These are phyloP conservation scores for Druon quercuslanigerum DNA, from an alignment of 1,140 invertebrate species.

Conservation along the genomic window DNA sequence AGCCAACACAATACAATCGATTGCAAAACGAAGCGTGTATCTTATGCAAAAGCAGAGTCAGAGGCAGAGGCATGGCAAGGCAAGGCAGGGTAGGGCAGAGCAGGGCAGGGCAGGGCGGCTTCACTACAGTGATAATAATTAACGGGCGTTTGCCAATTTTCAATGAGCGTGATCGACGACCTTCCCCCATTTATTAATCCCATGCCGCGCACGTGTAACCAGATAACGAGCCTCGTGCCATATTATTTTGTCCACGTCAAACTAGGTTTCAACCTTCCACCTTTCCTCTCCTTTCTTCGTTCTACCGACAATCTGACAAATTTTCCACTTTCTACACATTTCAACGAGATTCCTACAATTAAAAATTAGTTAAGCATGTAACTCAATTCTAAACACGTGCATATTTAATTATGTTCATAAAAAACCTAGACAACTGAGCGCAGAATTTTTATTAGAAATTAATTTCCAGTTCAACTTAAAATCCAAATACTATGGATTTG, in stretches of 20 bases:
- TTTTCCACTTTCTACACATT: neutral
- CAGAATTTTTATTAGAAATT: too few species aligned
- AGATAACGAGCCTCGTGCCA: neutral
- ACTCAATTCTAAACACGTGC: too few species aligned
- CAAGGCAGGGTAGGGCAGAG: too few species aligned
- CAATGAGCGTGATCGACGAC: conserved; percentile 18
- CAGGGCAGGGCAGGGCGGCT: neutral
- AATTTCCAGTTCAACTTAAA: too few species aligned
- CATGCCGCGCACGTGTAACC: neutral
- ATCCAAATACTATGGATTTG: too few species aligned
- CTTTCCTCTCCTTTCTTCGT: neutral
- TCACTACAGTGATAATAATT: conserved; percentile 5
- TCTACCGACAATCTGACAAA: neutral
- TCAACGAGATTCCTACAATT: neutral
- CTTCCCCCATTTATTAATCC: conserved; percentile 2
- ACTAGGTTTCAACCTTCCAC: neutral
- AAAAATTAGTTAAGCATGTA: too few species aligned
- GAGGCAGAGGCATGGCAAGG: too few species aligned
- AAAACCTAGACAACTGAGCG: too few species aligned
- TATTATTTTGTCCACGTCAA: neutral
- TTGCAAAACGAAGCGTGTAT: neutral
- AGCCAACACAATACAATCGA: neutral
- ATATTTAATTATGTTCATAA: too few species aligned
- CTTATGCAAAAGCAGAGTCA: too few species aligned
- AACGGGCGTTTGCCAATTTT: conserved; percentile 25